Evolutionary conservation across 2,888 invertebrate species (phyloP), one percentile per base, ranked within the genome.

Genomic region (Cosmopolites sordidus): DNA sequence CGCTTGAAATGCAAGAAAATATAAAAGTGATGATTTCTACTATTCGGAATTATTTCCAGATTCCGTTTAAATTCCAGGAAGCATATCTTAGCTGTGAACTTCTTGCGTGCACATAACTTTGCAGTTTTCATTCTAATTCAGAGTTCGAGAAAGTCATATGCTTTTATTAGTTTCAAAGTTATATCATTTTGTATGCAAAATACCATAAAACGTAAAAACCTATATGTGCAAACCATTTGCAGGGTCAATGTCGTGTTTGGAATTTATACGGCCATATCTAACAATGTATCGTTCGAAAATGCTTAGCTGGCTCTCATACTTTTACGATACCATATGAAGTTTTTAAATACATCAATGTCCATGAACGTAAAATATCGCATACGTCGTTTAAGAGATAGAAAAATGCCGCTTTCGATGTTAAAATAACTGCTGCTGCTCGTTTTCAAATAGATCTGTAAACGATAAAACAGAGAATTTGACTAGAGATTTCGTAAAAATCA

Each of bases 61-160:
- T 33, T 33, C 33, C 33, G 33, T 33, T 33, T 33, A 33, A 33
- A 33, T 40, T 40, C 40, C 40, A 15, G 40, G 15, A 40, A 11
- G 40, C 40, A 16, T 40, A 16, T 40, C 40, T 16, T 40, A 40
- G 38, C n/a, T 43, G 17, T 29, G 39, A 50, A 50, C 16, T 44
- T 27, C 44, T 39, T 43, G 38, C 43, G 43, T 43, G 50, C 27
- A 50, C 5, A 39, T 50, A 50, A 44, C 43, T 50, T 44, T 14
- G 43, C 43, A 44, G 38, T 50, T 44, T 39, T 50, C 50, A 50
- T 50, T 50, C 30, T 43, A 49, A 49, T 49, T 43, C 49, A 18
- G 44, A 18, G 33, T 42, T 43, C 49, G 11, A 30, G 18, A 37
- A 16, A 43, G 49, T 49, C 43, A 43, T 49, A 43, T 49, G 49